Percentiles rank a stretch among this genome's conserved stretches.
Evolutionary conservation across 2,888 invertebrate genomes (phyloP).

Genomic region (Drosophila leonis): DNA sequence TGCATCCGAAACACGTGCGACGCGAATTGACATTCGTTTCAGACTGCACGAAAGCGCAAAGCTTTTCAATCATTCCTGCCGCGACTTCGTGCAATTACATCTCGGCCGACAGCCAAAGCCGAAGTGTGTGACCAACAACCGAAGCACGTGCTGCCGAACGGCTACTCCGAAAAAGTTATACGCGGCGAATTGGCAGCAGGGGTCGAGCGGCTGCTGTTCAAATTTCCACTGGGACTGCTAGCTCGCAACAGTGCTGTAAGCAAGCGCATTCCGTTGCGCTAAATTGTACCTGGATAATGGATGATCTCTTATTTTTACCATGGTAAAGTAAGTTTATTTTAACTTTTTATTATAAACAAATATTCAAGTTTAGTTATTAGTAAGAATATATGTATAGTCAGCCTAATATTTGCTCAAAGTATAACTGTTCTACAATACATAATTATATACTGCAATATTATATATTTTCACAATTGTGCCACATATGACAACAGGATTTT

Average conservation of each 20-base stretch:
- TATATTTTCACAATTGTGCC: too few species aligned
- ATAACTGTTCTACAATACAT: too few species aligned
- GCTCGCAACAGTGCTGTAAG: not conserved
- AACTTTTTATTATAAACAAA: not conserved
- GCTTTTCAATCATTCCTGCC: conserved; percentile 43
- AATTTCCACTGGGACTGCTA: not conserved
- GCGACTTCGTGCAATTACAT: conserved; percentile 18
- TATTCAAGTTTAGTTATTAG: not conserved
- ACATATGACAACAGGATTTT: not conserved
- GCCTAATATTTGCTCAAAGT: too few species aligned
- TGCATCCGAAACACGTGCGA: conserved; percentile 62
- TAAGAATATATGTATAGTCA: too few species aligned
- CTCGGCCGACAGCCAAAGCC: conserved; percentile 18
- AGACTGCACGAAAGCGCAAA: conserved; percentile 57
- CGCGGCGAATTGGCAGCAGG: conserved; percentile 48
- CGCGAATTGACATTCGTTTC: conserved; percentile 61
- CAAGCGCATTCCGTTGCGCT: not conserved
- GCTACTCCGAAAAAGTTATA: conserved; percentile 44
- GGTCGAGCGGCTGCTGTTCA: conserved; percentile 1
- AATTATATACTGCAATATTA: too few species aligned
- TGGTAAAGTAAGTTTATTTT: not conserved
- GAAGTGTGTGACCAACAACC: conserved; percentile 2
- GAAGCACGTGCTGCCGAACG: conserved; percentile 1
- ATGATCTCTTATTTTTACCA: not conserved
- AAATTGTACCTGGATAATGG: not conserved